These are phyloP conservation scores for Drosophila pectinifera DNA, from an alignment of 1,140 invertebrate genomes.

Conservation along the genomic window DNA sequence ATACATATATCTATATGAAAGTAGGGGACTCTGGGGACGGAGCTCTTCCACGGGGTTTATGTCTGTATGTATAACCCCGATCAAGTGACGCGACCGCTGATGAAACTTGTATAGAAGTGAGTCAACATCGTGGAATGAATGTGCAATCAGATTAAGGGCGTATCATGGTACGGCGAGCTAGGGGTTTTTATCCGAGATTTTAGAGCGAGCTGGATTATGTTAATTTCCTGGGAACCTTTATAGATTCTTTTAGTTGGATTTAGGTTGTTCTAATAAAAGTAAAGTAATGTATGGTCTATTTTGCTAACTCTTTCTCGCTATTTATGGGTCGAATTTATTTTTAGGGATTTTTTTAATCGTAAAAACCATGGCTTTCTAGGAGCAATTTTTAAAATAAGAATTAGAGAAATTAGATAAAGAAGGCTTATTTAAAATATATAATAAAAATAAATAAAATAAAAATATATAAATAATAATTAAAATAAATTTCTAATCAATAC, in stretches of 20 bases:
- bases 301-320: neutral
- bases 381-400: no score
- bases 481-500: no score
- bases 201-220: slow-evolving; percentile 9
- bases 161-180: slow-evolving; percentile 1
- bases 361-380: no score
- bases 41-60: neutral
- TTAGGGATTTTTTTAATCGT: no score
- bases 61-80: neutral
- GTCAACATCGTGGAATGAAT: slow-evolving; percentile 32
- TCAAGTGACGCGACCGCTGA: slow-evolving; percentile 48
- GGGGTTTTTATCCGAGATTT: slow-evolving; percentile 13
- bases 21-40: neutral
- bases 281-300: neutral
- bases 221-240: slow-evolving; percentile 14
- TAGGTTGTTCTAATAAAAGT: neutral
- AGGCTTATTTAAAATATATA: no score
- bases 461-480: no score
- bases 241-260: neutral
- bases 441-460: no score
- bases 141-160: slow-evolving; percentile 18
- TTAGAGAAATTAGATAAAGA: no score
- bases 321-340: neutral
- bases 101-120: slow-evolving; percentile 41
- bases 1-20: neutral